Evolutionary conservation across 2,888 invertebrate genomes (phyloP).

Genomic region (Drosophila dives): DNA sequence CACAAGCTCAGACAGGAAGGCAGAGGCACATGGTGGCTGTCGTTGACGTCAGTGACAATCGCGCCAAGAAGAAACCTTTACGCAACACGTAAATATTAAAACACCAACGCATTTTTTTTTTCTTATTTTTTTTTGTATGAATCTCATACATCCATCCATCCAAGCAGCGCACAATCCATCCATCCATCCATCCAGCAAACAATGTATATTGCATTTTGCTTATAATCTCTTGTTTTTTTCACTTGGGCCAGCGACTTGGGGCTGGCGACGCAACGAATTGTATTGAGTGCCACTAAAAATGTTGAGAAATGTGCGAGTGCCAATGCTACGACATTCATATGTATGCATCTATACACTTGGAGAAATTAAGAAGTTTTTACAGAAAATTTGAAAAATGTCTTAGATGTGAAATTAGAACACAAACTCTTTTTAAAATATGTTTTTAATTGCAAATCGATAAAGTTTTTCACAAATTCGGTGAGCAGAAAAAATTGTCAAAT

Average conservation of each 20-base stretch:
- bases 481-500: neutral
- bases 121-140: slow-evolving; percentile 31
- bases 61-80: slow-evolving; percentile 49
- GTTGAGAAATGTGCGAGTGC: slow-evolving; percentile 76
- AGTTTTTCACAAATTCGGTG: neutral
- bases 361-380: neutral
- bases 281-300: slow-evolving; percentile 82
- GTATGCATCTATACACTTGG: slow-evolving; percentile 1
- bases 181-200: slow-evolving; percentile 53
- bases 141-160: slow-evolving; percentile 37
- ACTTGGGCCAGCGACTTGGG: slow-evolving; percentile 23
- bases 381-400: neutral
- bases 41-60: slow-evolving; percentile 40
- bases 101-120: slow-evolving; percentile 73
- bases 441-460: neutral
- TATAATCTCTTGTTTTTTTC: slow-evolving; percentile 62
- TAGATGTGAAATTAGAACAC: neutral
- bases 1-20: slow-evolving; percentile 45
- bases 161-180: slow-evolving; percentile 16
- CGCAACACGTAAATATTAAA: slow-evolving; percentile 76
- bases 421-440: neutral
- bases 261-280: slow-evolving; percentile 72
- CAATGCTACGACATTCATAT: slow-evolving; percentile 43
- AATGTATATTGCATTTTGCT: slow-evolving; percentile 78
- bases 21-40: slow-evolving; percentile 21